Percentiles rank a stretch among this genome's conserved stretches.
These are phyloP conservation scores for Muscicapa comitata DNA, from an alignment of 2,797 vertebrate species.

Conservation along the genomic window DNA sequence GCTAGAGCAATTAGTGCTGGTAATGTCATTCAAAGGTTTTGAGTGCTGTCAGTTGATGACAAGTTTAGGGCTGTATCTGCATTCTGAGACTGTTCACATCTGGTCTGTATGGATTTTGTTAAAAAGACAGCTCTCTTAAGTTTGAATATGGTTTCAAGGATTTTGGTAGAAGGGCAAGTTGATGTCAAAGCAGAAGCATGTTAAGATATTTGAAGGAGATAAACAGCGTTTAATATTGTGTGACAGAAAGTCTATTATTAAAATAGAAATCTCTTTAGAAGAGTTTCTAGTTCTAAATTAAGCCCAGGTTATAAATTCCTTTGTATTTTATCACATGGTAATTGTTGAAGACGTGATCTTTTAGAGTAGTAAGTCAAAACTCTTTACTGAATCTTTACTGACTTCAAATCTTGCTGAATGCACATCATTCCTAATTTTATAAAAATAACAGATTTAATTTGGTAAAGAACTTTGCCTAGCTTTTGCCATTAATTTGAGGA, in stretches of 20 bases:
- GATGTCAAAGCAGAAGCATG: not conserved
- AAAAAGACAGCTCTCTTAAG: not conserved
- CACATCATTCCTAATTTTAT: not conserved
- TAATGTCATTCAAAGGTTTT: not conserved
- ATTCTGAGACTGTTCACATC: not conserved
- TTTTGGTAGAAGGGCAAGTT: not conserved
- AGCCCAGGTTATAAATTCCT: not conserved
- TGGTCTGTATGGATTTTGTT: not conserved
- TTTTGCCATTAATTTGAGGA: not conserved
- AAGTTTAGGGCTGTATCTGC: not conserved
- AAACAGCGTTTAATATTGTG: slow-evolving; percentile 7
- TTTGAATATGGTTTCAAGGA: not conserved
- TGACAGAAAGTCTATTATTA: slow-evolving; percentile 36
- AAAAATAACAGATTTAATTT: not conserved
- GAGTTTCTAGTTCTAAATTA: slow-evolving; percentile 18
- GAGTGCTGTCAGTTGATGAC: not conserved
- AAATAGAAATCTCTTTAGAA: slow-evolving; percentile 5
- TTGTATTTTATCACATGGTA: slow-evolving; percentile 14
- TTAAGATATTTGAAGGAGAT: slow-evolving; percentile 15
- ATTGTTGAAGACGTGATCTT: not conserved
- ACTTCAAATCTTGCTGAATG: not conserved
- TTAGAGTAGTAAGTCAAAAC: not conserved
- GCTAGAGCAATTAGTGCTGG: slow-evolving; percentile 4
- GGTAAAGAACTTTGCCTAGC: not conserved
- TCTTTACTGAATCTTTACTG: not conserved